A percentile compares a stretch with the other conserved stretches of the same genome.
Evolutionary conservation across 2,888 invertebrate species (phyloP).

Genomic region (Pollenia amentaria): DNA sequence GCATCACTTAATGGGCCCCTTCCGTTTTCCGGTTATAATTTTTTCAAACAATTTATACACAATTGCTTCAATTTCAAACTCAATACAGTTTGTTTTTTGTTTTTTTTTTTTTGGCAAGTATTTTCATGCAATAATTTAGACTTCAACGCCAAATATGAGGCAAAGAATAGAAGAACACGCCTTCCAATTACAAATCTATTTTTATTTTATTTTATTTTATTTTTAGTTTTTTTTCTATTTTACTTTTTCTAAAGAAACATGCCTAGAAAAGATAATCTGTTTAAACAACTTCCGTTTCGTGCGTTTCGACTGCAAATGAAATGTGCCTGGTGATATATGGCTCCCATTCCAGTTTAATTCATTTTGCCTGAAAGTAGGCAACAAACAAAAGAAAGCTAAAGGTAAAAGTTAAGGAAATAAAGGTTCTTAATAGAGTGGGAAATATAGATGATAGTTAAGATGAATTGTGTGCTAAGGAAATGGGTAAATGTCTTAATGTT

Average conservation of each 20-base stretch:
- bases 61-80: slow-evolving; percentile 46
- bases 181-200: slow-evolving; percentile 84
- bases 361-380: slow-evolving; percentile 47
- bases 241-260: slow-evolving; percentile 26
- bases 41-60: slow-evolving; percentile 53
- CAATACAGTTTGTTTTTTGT: slow-evolving; percentile 37
- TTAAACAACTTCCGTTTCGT: slow-evolving; percentile 83
- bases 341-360: slow-evolving; percentile 21
- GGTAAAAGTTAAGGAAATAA: slow-evolving; percentile 67
- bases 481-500: slow-evolving; percentile 21
- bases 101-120: slow-evolving; percentile 69
- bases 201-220: slow-evolving; percentile 59
- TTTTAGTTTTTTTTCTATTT: slow-evolving; percentile 50
- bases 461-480: slow-evolving; percentile 35
- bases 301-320: slow-evolving; percentile 77
- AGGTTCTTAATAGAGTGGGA: slow-evolving; percentile 46
- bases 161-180: slow-evolving; percentile 77
- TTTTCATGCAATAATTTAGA: slow-evolving; percentile 70
- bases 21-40: slow-evolving; percentile 77
- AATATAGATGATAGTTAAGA: slow-evolving; percentile 48
- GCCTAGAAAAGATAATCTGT: slow-evolving; percentile 81
- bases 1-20: slow-evolving; percentile 84
- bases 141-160: slow-evolving; percentile 76
- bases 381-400: slow-evolving; percentile 59
- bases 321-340: slow-evolving; percentile 69